These are phyloP conservation scores for Pelosia muscerda DNA, from an alignment of 2,888 invertebrate species.

Conservation along the genomic window DNA sequence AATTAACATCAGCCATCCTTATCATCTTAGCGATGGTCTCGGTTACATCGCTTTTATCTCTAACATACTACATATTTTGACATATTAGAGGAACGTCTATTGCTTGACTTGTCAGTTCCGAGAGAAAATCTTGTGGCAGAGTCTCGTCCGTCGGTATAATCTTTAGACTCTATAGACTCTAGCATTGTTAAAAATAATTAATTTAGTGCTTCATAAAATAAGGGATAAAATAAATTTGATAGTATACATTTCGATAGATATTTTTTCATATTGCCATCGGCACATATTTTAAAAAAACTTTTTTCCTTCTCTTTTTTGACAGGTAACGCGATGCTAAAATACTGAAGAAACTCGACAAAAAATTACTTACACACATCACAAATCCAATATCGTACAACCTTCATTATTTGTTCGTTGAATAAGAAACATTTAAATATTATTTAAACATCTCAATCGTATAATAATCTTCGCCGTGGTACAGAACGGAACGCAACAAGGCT, in stretches of 20 bases:
- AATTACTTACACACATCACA: neutral
- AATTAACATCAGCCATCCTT: too few relatives aligned
- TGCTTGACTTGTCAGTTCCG: too few relatives aligned
- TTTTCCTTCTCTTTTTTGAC: neutral
- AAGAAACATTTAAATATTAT: constrained; percentile 7
- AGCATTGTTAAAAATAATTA: too few relatives aligned
- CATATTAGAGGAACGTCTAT: too few relatives aligned
- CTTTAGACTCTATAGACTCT: too few relatives aligned
- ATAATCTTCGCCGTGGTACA: constrained; percentile 38
- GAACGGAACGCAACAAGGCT: constrained; percentile 47
- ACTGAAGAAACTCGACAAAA: neutral
- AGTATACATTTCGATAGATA: neutral
- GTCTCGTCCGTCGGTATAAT: too few relatives aligned
- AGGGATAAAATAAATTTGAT: neutral
- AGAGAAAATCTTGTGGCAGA: too few relatives aligned
- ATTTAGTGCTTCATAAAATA: neutral
- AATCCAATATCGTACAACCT: neutral
- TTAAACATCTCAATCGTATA: constrained; percentile 40
- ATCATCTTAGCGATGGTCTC: too few relatives aligned
- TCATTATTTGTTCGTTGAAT: neutral
- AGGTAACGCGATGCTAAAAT: neutral
- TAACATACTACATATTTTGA: too few relatives aligned
- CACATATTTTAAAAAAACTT: too few relatives aligned
- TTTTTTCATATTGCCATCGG: neutral
- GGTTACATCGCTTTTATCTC: too few relatives aligned